These are phyloP conservation scores for Agelaius phoeniceus DNA, from an alignment of 2,113 vertebrate species.

Conservation along the genomic window DNA sequence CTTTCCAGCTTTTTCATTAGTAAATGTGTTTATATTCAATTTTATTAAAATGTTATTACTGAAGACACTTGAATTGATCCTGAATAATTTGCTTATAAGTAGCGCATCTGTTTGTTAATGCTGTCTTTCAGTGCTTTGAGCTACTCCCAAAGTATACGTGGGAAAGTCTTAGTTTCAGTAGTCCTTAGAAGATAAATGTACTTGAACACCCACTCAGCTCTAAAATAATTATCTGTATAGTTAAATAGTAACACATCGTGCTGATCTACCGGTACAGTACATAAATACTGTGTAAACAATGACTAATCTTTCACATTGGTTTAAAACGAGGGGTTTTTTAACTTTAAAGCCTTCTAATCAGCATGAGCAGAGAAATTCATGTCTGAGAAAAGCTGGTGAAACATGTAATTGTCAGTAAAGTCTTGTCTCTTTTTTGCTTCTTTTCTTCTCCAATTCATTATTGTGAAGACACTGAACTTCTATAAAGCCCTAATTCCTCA, in stretches of 20 bases:
- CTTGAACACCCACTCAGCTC: neutral
- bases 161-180: neutral
- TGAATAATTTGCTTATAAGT: neutral
- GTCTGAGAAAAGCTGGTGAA: neutral
- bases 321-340: neutral
- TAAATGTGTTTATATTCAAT: neutral
- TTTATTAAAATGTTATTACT: neutral
- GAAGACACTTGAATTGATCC: neutral
- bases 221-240: neutral
- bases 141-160: neutral
- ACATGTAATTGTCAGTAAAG: neutral
- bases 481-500: neutral
- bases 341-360: neutral
- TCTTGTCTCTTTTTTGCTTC: neutral
- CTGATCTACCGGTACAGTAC: neutral
- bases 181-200: neutral
- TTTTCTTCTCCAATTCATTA: neutral
- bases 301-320: neutral
- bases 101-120: neutral
- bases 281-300: conserved; percentile 15
- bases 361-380: neutral
- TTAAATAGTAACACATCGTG: conserved; percentile 33
- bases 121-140: neutral
- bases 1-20: neutral
- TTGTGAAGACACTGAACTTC: neutral